These are phyloP conservation scores for Drosophila merina DNA, from an alignment of 2,888 invertebrate genomes.

Conservation along the genomic window DNA sequence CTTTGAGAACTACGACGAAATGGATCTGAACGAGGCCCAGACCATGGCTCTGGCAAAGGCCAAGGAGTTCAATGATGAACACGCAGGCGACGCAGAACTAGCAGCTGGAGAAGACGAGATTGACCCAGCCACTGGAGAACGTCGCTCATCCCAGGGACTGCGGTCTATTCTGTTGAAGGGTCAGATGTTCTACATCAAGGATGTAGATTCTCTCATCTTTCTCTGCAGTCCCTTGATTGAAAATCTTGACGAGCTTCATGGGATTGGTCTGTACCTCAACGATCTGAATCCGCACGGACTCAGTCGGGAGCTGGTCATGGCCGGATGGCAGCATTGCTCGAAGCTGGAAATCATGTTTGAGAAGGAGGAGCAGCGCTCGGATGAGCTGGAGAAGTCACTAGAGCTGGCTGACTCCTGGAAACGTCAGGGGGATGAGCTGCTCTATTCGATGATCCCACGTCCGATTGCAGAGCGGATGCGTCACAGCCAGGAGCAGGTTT, in stretches of 20 bases:
- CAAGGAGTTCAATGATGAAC: constrained; percentile 52
- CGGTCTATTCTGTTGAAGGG: constrained; percentile 91
- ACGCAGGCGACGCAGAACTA: constrained; percentile 36
- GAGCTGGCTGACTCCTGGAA: constrained; percentile 93
- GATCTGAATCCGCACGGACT: constrained; percentile 94
- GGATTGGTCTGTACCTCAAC: constrained; percentile 91
- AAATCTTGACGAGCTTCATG: constrained; percentile 92
- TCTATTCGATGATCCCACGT: constrained; percentile 96
- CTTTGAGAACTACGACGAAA: constrained; percentile 76
- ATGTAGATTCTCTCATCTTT: constrained; percentile 92
- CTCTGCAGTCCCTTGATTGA: constrained; percentile 95
- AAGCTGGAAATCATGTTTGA: constrained; percentile 92
- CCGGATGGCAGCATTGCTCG: constrained; percentile 93
- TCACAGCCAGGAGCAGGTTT: constrained; percentile 90
- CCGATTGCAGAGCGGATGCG: constrained; percentile 92
- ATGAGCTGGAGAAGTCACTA: constrained; percentile 91
- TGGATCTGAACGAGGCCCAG: constrained; percentile 72
- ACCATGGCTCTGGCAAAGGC: constrained; percentile 57
- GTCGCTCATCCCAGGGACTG: constrained; percentile 71
- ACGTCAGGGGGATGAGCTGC: constrained; percentile 91
- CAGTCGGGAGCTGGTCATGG: constrained; percentile 91
- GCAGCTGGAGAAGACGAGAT: constrained; percentile 59
- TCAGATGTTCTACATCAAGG: constrained; percentile 92
- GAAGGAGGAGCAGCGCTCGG: constrained; percentile 91
- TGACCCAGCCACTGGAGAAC: constrained; percentile 67